phyloP scores from a whole-genome alignment of 23 tunicate species.

The Aplidium turbinatum region DNA sequence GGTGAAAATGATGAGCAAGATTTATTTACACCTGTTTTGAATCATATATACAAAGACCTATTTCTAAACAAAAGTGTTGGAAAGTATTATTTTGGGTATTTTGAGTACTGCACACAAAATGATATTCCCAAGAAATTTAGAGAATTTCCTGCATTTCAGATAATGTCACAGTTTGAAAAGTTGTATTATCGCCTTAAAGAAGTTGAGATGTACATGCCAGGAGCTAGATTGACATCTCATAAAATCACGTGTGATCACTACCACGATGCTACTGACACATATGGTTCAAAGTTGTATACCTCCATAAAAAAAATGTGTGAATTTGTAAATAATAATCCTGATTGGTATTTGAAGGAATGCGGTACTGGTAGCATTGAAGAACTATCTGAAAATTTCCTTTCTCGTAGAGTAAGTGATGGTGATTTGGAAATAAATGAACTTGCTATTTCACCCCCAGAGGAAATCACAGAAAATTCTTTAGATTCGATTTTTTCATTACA shows the following conservation, averaged over 20 bases:
- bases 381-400: no score
- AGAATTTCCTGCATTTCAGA: conserved; percentile 24
- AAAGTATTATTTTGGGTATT: conserved; percentile 62
- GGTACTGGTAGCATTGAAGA: no score
- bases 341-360: no score
- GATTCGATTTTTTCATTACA: no score
- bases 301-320: conserved; percentile 27
- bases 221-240: conserved; percentile 6
- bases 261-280: conserved; percentile 21
- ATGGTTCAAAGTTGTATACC: conserved; percentile 28
- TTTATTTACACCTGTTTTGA: conserved; percentile 61
- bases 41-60: conserved; percentile 37
- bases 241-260: conserved; percentile 49
- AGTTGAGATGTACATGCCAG: conserved; percentile 41
- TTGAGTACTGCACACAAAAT: conserved; percentile 43
- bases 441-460: no score
- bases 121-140: conserved; percentile 47
- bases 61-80: conserved; percentile 36
- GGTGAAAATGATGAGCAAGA: conserved; percentile 21
- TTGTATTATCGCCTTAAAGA: conserved; percentile 56
- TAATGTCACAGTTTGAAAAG: conserved; percentile 59
- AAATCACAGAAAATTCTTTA: no score
- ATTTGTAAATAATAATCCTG: conserved; percentile 36
- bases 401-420: no score
- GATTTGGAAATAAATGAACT: no score